A percentile compares a stretch with the other conserved stretches of the same genome.
Conservation (phyloP, 2,888 invertebrate genomes). For the Drosophila affinis region DNA sequence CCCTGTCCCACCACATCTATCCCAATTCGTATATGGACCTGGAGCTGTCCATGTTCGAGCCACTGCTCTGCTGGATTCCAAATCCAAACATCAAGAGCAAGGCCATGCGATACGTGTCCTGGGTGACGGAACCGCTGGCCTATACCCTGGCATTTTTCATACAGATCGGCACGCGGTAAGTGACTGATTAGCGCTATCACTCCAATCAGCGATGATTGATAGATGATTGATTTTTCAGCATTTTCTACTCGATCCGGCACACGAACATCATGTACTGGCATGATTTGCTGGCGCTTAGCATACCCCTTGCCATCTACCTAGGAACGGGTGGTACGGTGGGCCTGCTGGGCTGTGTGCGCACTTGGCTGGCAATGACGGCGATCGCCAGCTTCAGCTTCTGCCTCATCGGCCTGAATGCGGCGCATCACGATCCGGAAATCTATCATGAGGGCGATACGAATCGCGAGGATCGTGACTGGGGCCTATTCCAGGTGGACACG, state of each 20-base stretch:
- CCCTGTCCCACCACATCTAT: slow-evolving; percentile 90
- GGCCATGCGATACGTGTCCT: slow-evolving; percentile 85
- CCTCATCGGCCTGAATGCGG: slow-evolving; percentile 88
- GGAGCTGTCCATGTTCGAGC: slow-evolving; percentile 89
- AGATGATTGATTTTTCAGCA: slow-evolving; percentile 60
- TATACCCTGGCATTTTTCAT: slow-evolving; percentile 76
- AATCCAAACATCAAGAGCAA: slow-evolving; percentile 84
- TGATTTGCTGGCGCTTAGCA: slow-evolving; percentile 83
- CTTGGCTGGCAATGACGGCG: slow-evolving; percentile 86
- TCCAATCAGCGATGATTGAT: slow-evolving; percentile 12
- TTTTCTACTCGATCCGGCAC: slow-evolving; percentile 72
- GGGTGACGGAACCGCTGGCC: slow-evolving; percentile 84
- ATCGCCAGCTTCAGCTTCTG: slow-evolving; percentile 87
- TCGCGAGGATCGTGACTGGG: slow-evolving; percentile 88
- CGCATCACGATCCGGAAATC: slow-evolving; percentile 91
- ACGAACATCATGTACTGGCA: slow-evolving; percentile 81
- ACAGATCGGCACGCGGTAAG: slow-evolving; percentile 79
- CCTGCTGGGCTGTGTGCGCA: slow-evolving; percentile 68
- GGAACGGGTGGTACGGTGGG: slow-evolving; percentile 76
- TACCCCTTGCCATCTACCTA: slow-evolving; percentile 84
- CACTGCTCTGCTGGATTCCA: slow-evolving; percentile 88
- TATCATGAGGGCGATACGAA: slow-evolving; percentile 90
- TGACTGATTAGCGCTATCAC: slow-evolving; percentile 15
- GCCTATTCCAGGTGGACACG: slow-evolving; percentile 90
- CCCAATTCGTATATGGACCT: slow-evolving; percentile 91